Evolutionary conservation across 2,797 vertebrate species (phyloP).

Genomic region (Tapera naevia): DNA sequence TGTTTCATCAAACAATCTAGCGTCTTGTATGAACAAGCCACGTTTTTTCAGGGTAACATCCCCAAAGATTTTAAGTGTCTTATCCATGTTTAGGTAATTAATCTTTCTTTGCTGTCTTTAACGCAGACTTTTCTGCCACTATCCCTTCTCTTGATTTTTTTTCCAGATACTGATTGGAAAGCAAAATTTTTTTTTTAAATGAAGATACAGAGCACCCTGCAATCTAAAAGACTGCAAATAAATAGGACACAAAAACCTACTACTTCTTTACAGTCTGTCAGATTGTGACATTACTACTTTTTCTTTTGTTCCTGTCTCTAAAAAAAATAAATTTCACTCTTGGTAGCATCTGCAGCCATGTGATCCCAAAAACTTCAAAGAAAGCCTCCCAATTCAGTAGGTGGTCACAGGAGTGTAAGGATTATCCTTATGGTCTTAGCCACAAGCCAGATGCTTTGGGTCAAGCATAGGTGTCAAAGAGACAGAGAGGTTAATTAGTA

Average conservation of each 20-base stretch:
- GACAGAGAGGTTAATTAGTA: neutral
- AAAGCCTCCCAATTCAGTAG: neutral
- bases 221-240: neutral
- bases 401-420: neutral
- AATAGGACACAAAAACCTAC: neutral
- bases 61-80: neutral
- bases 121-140: neutral
- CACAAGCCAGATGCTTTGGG: neutral
- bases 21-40: neutral
- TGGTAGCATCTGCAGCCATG: neutral
- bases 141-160: neutral
- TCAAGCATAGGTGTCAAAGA: neutral
- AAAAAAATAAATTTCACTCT: neutral
- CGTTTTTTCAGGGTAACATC: neutral
- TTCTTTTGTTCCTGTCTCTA: neutral
- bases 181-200: neutral
- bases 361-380: neutral
- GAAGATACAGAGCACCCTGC: neutral
- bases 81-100: neutral
- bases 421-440: neutral
- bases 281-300: neutral
- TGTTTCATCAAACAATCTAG: neutral
- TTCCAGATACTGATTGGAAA: neutral
- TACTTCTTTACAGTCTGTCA: neutral
- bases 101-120: neutral